These are phyloP conservation scores for Cataglyphis cursor DNA, from an alignment of 2,888 invertebrate genomes.

Conservation along the genomic window DNA sequence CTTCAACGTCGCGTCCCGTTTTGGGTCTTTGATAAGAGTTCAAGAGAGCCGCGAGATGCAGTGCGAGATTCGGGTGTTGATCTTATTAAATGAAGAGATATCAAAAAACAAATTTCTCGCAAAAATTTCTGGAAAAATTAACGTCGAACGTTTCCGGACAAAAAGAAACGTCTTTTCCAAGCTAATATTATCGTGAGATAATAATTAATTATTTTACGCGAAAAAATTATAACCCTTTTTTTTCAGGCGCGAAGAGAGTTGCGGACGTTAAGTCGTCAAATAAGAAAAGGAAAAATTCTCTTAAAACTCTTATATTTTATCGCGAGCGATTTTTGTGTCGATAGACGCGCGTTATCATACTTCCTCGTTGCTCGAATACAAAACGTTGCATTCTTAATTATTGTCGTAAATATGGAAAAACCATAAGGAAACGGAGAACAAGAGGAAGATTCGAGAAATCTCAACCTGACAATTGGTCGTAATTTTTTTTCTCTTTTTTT, in stretches of 20 bases:
- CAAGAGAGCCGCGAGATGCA: constrained; percentile 11
- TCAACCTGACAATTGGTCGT: not conserved
- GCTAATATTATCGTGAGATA: constrained; percentile 29
- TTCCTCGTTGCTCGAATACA: not conserved
- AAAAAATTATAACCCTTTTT: constrained; percentile 23
- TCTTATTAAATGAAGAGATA: constrained; percentile 46
- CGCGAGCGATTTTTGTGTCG: not conserved
- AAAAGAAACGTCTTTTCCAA: constrained; percentile 4
- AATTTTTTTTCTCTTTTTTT: not conserved
- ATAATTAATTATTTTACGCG: constrained; percentile 35
- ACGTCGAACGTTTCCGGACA: constrained; percentile 34
- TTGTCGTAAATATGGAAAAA: not conserved
- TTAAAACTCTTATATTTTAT: not conserved
- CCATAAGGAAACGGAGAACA: not conserved
- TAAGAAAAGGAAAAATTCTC: not conserved
- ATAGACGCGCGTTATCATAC: not conserved
- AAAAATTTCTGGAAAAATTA: constrained; percentile 11
- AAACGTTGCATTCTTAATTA: not conserved
- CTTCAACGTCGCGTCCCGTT: constrained; percentile 30
- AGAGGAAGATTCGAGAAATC: not conserved
- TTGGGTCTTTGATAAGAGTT: not conserved
- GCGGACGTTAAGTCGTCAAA: not conserved
- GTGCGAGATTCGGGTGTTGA: constrained; percentile 18
- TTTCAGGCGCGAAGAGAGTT: not conserved
- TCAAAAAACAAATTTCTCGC: not conserved